A percentile compares a stretch with the other conserved stretches of the same genome.
phyloP scores from a whole-genome alignment of 1,140 invertebrate genomes.

The Subanguina moxae region DNA sequence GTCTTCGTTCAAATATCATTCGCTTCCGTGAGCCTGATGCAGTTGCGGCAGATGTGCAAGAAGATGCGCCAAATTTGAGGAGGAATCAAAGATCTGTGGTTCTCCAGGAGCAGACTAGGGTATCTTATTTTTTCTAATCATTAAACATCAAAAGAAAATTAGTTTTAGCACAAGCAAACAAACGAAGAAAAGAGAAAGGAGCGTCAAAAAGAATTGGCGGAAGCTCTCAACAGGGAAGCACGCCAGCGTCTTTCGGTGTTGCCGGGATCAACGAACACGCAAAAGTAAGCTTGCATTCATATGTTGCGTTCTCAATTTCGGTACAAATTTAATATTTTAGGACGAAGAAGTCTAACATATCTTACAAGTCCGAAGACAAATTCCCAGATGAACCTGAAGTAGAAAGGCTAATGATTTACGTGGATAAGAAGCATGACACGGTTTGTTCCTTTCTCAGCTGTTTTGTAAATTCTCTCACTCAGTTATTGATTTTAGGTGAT shows the following conservation, averaged over 20 bases:
- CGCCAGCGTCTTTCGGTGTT: slow-evolving; percentile 82
- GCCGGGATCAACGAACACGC: slow-evolving; percentile 72
- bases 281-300: slow-evolving; percentile 73
- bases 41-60: slow-evolving; percentile 66
- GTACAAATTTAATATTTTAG: slow-evolving; percentile 16
- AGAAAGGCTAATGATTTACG: slow-evolving; percentile 86
- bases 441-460: background rate
- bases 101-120: slow-evolving; percentile 86
- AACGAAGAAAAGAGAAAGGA: slow-evolving; percentile 93
- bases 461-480: background rate
- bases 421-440: slow-evolving; percentile 67
- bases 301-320: background rate
- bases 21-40: slow-evolving; percentile 83
- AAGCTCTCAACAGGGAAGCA: slow-evolving; percentile 84
- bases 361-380: slow-evolving; percentile 84
- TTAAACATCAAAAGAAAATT: background rate
- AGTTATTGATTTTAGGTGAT: slow-evolving; percentile 67
- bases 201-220: slow-evolving; percentile 89
- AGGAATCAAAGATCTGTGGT: slow-evolving; percentile 86
- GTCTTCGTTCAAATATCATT: slow-evolving; percentile 91
- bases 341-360: slow-evolving; percentile 80
- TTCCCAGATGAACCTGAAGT: slow-evolving; percentile 94
- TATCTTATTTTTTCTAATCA: slow-evolving; percentile 49
- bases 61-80: slow-evolving; percentile 68
- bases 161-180: slow-evolving; percentile 72